A percentile compares a stretch with the other conserved stretches of the same genome.
Conservation (phyloP, 2,888 invertebrate species). For the Celastrina argiolus region DNA sequence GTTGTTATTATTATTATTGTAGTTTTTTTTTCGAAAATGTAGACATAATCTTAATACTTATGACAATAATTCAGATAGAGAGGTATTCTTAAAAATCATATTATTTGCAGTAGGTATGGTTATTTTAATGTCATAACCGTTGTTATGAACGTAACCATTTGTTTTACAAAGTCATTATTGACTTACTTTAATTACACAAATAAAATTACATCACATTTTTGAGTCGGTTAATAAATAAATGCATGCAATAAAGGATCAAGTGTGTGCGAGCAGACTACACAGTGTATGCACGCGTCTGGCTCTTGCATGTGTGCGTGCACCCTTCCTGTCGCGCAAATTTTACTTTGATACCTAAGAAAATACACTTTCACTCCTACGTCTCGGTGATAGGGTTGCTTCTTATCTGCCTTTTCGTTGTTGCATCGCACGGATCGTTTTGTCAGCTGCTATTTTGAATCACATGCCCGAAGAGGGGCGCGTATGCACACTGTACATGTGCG, state of each 20-base stretch:
- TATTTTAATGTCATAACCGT: background rate
- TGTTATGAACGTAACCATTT: background rate
- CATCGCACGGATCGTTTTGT: slow-evolving; percentile 36
- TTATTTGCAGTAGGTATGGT: background rate
- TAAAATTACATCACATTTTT: slow-evolving; percentile 19
- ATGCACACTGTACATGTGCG: slow-evolving; percentile 4
- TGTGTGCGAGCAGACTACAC: slow-evolving; percentile 63
- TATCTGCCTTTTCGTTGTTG: slow-evolving; percentile 24
- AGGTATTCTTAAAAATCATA: too few species aligned
- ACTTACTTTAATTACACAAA: slow-evolving; percentile 12
- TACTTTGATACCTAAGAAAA: slow-evolving; percentile 27
- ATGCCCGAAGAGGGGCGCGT: slow-evolving; percentile 42
- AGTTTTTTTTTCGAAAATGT: too few species aligned
- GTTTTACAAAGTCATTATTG: background rate
- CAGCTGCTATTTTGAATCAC: slow-evolving; percentile 66
- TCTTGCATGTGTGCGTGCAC: slow-evolving; percentile 58
- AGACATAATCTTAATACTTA: too few species aligned
- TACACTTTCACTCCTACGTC: slow-evolving; percentile 29
- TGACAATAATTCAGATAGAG: too few species aligned
- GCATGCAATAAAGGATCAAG: slow-evolving; percentile 33
- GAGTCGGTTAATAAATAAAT: slow-evolving; percentile 17
- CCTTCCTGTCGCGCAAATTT: slow-evolving; percentile 61
- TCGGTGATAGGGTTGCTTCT: slow-evolving; percentile 37
- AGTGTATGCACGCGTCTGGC: slow-evolving; percentile 50
- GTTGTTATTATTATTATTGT: too few species aligned